Conservation (phyloP, 2,113 vertebrate genomes). For the Hyperopisus bebe region DNA sequence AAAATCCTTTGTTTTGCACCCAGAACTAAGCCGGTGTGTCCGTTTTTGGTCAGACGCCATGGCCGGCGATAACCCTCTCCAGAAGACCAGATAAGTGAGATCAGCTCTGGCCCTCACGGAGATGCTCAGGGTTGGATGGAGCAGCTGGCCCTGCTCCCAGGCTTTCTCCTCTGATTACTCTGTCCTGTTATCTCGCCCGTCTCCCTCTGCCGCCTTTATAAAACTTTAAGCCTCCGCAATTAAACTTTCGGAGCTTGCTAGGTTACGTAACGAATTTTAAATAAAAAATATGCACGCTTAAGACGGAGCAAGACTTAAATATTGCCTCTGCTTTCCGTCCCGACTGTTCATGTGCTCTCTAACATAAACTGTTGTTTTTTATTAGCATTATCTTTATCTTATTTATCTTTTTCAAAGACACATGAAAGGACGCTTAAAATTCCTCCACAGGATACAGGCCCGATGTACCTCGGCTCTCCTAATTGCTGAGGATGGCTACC, state of each 20-base stretch:
- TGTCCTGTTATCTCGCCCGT: not conserved
- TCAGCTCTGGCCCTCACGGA: not conserved
- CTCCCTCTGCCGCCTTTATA: not conserved
- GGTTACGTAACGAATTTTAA: slow-evolving; percentile 5
- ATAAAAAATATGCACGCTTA: slow-evolving; percentile 2
- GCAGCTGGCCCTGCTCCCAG: not conserved
- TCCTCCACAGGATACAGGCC: not conserved
- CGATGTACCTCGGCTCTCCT: not conserved
- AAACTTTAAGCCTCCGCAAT: slow-evolving; percentile 10
- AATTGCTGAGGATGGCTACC: not conserved
- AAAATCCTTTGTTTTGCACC: not conserved
- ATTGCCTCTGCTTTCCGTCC: not conserved
- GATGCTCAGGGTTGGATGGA: not conserved
- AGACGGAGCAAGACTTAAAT: not conserved
- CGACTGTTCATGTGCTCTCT: not conserved
- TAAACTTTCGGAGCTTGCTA: not conserved
- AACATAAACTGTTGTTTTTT: not conserved
- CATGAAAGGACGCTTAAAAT: not conserved
- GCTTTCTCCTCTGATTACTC: not conserved
- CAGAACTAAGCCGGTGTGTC: not conserved
- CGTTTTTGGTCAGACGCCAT: no score
- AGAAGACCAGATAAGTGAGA: not conserved
- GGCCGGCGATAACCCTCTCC: not conserved
- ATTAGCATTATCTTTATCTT: slow-evolving; percentile 21
- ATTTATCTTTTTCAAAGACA: not conserved